Base-by-base conservation (phyloP, 2,888 invertebrate genomes). In the Odontothrips loti region DNA sequence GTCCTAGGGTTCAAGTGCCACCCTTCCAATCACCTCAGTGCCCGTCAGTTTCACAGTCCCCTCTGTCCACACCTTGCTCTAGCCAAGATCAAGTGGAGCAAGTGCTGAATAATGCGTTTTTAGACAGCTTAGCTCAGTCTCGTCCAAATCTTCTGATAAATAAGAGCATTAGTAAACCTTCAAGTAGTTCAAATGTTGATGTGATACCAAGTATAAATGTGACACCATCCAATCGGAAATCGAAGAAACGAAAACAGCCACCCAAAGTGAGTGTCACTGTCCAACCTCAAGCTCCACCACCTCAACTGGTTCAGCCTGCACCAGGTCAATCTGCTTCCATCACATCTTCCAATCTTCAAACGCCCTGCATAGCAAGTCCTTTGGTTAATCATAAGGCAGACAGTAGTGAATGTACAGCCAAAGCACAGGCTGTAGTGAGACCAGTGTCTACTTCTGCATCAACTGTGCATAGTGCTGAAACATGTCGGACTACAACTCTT, bases 81-180 rank as follows among this genome's bases (percentile, higher is more conserved):
- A 75, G 27, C 12, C 68, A 75, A 23, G 68, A 75, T 75, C 68
- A 75, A 27, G 27, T 75, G 23, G 68, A 75, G 68, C 68, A 75
- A 9, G 68, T 27, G 12, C 9, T 75, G 68, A 75, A 84, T 81
- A 85, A 85, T 82, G 83, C 85, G 15, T 85, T 85, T 83, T 82
- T 85, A 75, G 85, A 85, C 81, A 84, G 84, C 80, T 84, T 85
- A 47, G 84, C 85, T 34, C 85, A 85, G 82, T 83, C 85, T 47
- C 85, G 85, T 82, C 85, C 85, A n/a, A 84, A 83, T 58, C 83
- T 85, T 23, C 84, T 85, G 79, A 85, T 85, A 63, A 85, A 85
- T 81, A 85, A 85, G 81, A 75, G 68, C 27, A 75, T 75, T 11
- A 27, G 68, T 27, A 75, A 75, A 27, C 68, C 68, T 75, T 23